Conservation (phyloP, 2,888 invertebrate species). For the Limulus polyphemus region DNA sequence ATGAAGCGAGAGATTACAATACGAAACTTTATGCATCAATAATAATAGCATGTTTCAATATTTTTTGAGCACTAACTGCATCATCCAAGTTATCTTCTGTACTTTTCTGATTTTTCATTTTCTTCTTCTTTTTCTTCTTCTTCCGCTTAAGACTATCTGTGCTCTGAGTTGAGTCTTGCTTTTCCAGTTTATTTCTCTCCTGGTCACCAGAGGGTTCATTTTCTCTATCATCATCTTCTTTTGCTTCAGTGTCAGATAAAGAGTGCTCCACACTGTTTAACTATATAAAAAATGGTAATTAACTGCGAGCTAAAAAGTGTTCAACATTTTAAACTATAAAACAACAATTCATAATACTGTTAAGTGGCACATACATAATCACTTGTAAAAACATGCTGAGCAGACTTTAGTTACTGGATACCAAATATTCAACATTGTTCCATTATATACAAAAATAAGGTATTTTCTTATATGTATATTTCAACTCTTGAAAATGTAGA, state of each 20-base stretch:
- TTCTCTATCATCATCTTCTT: slow-evolving; percentile 52
- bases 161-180: slow-evolving; percentile 28
- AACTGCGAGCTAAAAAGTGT: too few species aligned
- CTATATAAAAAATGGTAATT: slow-evolving; percentile 5
- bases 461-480: too few species aligned
- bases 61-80: slow-evolving; percentile 10
- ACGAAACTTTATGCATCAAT: too few species aligned
- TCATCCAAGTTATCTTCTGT: slow-evolving; percentile 52
- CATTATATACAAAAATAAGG: too few species aligned
- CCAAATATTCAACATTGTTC: too few species aligned
- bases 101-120: slow-evolving; percentile 31
- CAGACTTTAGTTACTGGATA: too few species aligned
- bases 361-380: too few species aligned
- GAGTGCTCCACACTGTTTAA: slow-evolving; percentile 25
- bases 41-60: not conserved
- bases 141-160: slow-evolving; percentile 49
- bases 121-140: slow-evolving; percentile 44
- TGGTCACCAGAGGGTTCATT: slow-evolving; percentile 45
- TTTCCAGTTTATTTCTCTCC: slow-evolving; percentile 22
- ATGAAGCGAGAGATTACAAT: too few species aligned
- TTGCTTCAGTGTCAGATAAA: slow-evolving; percentile 38
- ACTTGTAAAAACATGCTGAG: too few species aligned
- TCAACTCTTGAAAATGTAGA: too few species aligned
- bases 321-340: too few species aligned
- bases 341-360: too few species aligned